Evolutionary conservation across 2,888 invertebrate species (phyloP), one percentile per base, ranked within the genome.

Genomic region (Lottia scabra): DNA sequence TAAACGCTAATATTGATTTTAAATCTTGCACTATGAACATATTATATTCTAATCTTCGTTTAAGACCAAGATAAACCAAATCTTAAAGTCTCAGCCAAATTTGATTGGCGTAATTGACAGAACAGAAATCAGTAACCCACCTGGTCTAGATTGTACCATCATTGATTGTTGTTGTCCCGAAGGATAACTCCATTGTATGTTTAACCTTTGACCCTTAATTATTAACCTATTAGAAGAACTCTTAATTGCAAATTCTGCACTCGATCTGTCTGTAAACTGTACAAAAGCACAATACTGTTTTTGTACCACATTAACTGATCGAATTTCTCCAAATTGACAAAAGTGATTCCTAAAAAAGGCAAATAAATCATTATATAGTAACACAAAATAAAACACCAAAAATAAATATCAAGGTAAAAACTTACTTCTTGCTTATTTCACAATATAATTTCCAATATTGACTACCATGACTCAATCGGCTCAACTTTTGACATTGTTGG

Each of bases 151-250:
- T 83, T 95, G 94, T 70, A 94, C 78, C 30, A 80, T 77, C 74
- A 77, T 74, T 75, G 75, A 73, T n/a, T 70, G 27, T 69, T 81
- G 85, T 77, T 90, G 88, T 26, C 94, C 97, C 91, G 98, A 98
- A 0, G 98, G 97, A 84, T 96, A 94, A 0, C 99, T 99, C 99
- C 99, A 99, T 87, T 99, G 97, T 78, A 99, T 97, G n/a, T 96
- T 97, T 1, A 99, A 92, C 66, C 98, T 92, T 78, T 97, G 78
- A 0, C 89, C 89, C 73, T 95, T 95, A 44, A 94, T 89, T 74
- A 94, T 93, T 44, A 99, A 91, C 85, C 98, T 96, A 88, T 99
- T 98, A 89, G 99, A 99, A 0, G 97, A 96, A 68, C 85, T 87
- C 73, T 89, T 88, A 27, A 87, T 84, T 0, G 99, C 99, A 79